Base-by-base conservation (phyloP, 2,113 vertebrate species). In the Saccopteryx leptura region DNA sequence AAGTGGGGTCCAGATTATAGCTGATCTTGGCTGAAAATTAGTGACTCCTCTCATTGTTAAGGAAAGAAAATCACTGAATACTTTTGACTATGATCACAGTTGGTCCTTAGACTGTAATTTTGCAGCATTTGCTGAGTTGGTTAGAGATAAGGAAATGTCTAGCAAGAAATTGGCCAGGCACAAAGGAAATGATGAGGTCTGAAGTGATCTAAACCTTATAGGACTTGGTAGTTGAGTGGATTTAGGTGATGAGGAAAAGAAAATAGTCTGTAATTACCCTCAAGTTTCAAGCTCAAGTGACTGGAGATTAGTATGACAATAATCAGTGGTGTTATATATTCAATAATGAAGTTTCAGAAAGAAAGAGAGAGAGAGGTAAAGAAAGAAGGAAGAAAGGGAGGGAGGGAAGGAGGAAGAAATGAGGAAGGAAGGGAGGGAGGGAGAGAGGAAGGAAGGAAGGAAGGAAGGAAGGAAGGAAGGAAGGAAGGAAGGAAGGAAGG, bases 181-280 rank as follows among this genome's bases (percentile, higher is more conserved):
- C 18, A 71, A 31, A 63, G 58, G 52, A 74, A 58, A 63, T 19
- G 18, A 21, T 56, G 71, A 95, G 33, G 26, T 81, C 46, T 68
- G 5, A 28, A 85, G 50, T 28, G 11, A 81, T 33, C 50, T 63
- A 18, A 85, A 84, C 33, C 76, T 91, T 61, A 66, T n/a, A 94
- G 52, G 90, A 93, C 15, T 33, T 87, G 76, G 54, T 23, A 76
- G 48, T 14, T 76, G 60, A 92, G 84, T 90, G 66, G 54, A 89
- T 78, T 52, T 89, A 63, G 56, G 19, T 26, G 21, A 7, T 24
- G 21, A 50, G 39, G 50, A 78, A 74, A 92, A 85, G n/a, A 71
- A 90, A 82, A 78, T 31, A 46, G 26, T 93, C 5, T 8, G 83
- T 92, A 83, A 61, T 81, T 56, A 52, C 7, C 17, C 23, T 28